Percentiles rank a stretch among this genome's conserved stretches.
phyloP scores from a whole-genome alignment of 1,140 invertebrate genomes.

The Drosophila repletoides region DNA sequence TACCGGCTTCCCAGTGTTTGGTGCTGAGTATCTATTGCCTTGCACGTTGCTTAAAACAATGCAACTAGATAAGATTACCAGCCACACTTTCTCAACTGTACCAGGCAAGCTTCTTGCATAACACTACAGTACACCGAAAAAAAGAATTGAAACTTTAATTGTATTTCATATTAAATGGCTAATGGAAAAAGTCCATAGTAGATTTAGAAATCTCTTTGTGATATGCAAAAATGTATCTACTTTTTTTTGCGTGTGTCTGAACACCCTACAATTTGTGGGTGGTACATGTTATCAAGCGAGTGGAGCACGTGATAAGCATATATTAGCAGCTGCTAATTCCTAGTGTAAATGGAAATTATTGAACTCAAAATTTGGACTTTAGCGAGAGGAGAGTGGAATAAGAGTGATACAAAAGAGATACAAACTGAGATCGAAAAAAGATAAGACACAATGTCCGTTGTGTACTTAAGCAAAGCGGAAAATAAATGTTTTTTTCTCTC shows the following conservation, averaged over 20 bases:
- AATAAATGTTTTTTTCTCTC: conserved; percentile 17
- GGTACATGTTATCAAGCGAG: background rate
- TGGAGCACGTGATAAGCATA: conserved; percentile 21
- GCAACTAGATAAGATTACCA: conserved; percentile 17
- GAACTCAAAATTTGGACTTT: background rate
- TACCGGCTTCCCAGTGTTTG: no score
- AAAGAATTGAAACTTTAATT: no score
- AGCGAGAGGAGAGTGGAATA: no score
- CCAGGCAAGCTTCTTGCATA: conserved; percentile 12
- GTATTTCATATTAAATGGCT: no score
- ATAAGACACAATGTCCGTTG: background rate
- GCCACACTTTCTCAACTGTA: conserved; percentile 28
- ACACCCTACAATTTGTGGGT: background rate
- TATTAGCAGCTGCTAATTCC: conserved; percentile 18
- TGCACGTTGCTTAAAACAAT: conserved; percentile 2
- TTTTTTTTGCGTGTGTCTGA: no score
- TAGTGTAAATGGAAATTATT: conserved; percentile 15
- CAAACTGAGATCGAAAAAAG: background rate
- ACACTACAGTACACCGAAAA: no score
- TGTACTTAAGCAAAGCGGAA: conserved; percentile 32
- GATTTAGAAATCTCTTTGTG: no score
- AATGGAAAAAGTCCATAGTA: no score
- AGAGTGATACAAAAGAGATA: no score
- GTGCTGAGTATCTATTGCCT: no score
- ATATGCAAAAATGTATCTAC: no score